These are phyloP conservation scores for Lasioglossum marginatum DNA, from an alignment of 2,888 invertebrate species.

Conservation along the genomic window DNA sequence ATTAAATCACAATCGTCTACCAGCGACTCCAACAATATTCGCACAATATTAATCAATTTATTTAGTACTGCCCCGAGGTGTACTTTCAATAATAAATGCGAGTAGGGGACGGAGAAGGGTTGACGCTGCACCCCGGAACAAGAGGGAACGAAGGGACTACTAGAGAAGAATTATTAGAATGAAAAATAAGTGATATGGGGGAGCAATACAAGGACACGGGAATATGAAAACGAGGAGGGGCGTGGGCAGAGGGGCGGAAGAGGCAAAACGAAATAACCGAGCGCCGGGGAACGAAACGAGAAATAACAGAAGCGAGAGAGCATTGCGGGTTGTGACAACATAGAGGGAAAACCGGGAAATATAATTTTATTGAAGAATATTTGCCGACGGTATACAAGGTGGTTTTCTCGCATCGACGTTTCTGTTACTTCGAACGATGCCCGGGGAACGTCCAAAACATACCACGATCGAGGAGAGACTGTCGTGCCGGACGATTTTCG, in stretches of 20 bases:
- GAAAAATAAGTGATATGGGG: constrained; percentile 5
- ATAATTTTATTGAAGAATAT: constrained; percentile 10
- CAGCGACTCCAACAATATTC: background rate
- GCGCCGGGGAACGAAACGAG: background rate
- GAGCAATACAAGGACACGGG: background rate
- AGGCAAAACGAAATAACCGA: constrained; percentile 1
- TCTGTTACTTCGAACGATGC: constrained; percentile 1
- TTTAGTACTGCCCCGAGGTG: background rate
- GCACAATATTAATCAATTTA: background rate
- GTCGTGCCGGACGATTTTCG: background rate
- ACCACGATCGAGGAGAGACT: background rate
- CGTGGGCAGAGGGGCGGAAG: background rate
- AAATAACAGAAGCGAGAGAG: constrained; percentile 12
- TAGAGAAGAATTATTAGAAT: constrained; percentile 22
- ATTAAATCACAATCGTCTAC: too few relatives aligned
- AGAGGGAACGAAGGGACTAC: background rate
- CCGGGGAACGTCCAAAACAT: background rate
- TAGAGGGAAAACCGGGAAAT: background rate
- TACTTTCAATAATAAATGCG: background rate
- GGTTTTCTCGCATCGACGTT: constrained; percentile 4
- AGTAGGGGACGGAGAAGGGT: background rate
- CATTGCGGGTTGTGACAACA: constrained; percentile 10
- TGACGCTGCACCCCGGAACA: background rate
- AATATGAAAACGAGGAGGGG: background rate
- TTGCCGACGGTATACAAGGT: background rate